Base-by-base conservation (phyloP, 1,140 invertebrate genomes). In the Leptestheria dahalacensis region DNA sequence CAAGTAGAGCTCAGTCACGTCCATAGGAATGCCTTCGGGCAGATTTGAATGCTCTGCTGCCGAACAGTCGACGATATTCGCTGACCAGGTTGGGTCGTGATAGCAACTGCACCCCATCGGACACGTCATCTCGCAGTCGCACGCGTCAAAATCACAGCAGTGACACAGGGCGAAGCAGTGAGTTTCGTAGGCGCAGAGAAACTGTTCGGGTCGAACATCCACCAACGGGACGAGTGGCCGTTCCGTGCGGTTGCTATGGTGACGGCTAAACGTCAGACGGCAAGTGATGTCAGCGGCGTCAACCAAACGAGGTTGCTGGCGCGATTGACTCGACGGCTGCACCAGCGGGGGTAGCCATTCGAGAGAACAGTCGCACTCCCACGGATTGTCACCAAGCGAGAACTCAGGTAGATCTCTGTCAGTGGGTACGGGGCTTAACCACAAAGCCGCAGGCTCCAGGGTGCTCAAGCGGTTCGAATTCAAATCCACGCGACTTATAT, bases 121-220 rank as follows among this genome's bases (percentile, higher is more conserved):
- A 67, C 90, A 95, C 2, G 85, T 91, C 88, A 93, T 93, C 73
- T 92, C 88, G 72, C 91, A 94, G 71, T 94, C 91, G 71, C 91
- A 95, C 51, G 88, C 89, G 69, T 93, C 89, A 69, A 91, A 93
- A 66, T 94, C 90, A 69, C 91, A 94, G 72, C 91, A 95, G 66
- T 91, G 88, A 68, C 91, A 95, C 50, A 92, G 73, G 18, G 90
- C 84, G 72, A 93, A 93, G 74, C 91, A 94, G 72, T 94, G 91
- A 33, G 86, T 87, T 65, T 88, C 84, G 73, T 95, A 95, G 57
- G 81, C 82, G 70, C 91, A 95, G 63, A 95, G 76, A 72, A 93
- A 94, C 66, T 92, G 84, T 65, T 85, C 81, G 1, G 85, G 77
- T 62, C 82, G 80, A 68, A 78, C 74, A 50, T 81, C 70, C 1